These are phyloP conservation scores for Sitobion miscanthi DNA, from an alignment of 1,140 invertebrate genomes.

Conservation along the genomic window DNA sequence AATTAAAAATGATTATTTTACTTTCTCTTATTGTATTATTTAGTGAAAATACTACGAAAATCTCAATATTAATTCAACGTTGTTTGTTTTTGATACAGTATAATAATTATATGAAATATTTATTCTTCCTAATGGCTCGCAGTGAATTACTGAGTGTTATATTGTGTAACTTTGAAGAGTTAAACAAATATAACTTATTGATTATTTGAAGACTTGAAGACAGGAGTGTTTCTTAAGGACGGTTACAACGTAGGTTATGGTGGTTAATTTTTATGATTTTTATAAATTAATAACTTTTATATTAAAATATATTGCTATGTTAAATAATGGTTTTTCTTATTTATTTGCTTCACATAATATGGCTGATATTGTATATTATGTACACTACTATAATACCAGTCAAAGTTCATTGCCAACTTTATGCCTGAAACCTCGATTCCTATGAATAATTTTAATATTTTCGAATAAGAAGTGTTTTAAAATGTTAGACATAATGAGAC, in stretches of 20 bases:
- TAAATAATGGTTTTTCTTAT: not conserved
- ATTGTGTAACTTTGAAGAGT: not conserved
- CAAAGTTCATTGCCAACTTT: too few relatives aligned
- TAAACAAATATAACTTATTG: not conserved
- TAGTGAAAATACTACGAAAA: not conserved
- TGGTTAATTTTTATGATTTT: not conserved
- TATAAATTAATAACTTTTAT: not conserved
- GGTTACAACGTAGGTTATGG: not conserved
- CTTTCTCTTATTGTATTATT: not conserved
- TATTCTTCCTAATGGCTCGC: not conserved
- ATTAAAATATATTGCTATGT: not conserved
- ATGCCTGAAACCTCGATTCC: too few relatives aligned
- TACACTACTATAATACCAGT: too few relatives aligned
- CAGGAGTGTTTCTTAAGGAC: not conserved
- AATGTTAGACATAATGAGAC: too few relatives aligned
- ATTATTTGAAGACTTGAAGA: not conserved
- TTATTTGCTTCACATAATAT: not conserved
- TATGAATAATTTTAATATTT: too few relatives aligned
- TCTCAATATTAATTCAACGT: not conserved
- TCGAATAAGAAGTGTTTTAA: too few relatives aligned
- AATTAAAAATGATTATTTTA: not conserved
- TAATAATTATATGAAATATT: not conserved
- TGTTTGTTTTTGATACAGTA: too few relatives aligned
- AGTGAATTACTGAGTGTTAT: not conserved
- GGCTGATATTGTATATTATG: not conserved